These are phyloP conservation scores for Boleophthalmus pectinirostris DNA, from an alignment of 2,113 vertebrate species.

Conservation along the genomic window DNA sequence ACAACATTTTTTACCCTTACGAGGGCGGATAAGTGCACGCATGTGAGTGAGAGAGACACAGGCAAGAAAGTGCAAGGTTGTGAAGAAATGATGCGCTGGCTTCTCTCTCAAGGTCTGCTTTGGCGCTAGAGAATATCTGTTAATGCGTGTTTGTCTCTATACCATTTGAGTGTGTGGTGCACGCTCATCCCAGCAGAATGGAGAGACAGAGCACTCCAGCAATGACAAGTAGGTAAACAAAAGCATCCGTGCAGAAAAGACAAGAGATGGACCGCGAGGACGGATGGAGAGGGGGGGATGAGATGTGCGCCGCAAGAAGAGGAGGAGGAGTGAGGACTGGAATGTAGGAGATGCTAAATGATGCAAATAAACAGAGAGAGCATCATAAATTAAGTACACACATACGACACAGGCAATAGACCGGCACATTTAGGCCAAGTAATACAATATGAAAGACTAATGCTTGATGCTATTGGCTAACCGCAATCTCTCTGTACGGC, in stretches of 20 bases:
- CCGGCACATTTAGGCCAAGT: constrained; percentile 9
- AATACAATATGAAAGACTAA: constrained; percentile 45
- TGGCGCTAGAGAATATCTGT: constrained; percentile 46
- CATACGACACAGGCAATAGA: background rate
- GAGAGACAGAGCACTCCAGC: constrained; percentile 65
- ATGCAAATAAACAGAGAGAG: constrained; percentile 4
- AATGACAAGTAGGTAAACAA: constrained; percentile 74
- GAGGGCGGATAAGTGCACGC: constrained; percentile 33
- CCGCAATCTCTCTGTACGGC: constrained; percentile 37
- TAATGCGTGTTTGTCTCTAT: constrained; percentile 40
- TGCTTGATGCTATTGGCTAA: constrained; percentile 47
- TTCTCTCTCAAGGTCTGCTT: constrained; percentile 66
- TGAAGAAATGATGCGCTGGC: constrained; percentile 55
- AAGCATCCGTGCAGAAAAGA: constrained; percentile 66
- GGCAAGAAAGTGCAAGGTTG: constrained; percentile 30
- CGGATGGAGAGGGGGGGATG: constrained; percentile 14
- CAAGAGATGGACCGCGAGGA: constrained; percentile 43
- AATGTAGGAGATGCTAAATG: constrained; percentile 6
- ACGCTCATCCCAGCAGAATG: constrained; percentile 40
- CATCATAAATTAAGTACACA: background rate
- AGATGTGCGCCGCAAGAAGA: background rate
- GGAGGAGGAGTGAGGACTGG: constrained; percentile 5
- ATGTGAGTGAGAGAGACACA: constrained; percentile 16
- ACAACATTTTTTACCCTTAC: constrained; percentile 35
- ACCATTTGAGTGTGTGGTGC: constrained; percentile 23